phyloP scores from a whole-genome alignment of 2,888 invertebrate genomes.

The Macaria notata region DNA sequence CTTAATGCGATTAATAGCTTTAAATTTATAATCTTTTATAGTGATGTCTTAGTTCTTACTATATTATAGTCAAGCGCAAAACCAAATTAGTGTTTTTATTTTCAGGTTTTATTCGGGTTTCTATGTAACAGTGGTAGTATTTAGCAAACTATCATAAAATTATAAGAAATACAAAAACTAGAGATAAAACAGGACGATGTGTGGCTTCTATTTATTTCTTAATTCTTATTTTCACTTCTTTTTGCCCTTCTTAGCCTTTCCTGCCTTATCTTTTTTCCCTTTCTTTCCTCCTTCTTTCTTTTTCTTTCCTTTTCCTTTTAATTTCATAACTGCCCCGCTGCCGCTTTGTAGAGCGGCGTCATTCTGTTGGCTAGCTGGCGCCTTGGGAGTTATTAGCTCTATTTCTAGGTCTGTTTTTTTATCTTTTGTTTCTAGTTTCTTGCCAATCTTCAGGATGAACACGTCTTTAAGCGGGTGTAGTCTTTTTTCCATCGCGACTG shows the following conservation, averaged over 20 bases:
- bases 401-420: slow-evolving; percentile 76
- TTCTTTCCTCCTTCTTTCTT: slow-evolving; percentile 37
- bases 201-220: too few species aligned
- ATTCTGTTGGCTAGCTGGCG: slow-evolving; percentile 43
- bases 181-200: too few species aligned
- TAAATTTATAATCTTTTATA: too few species aligned
- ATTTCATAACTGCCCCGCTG: slow-evolving; percentile 40
- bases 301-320: slow-evolving; percentile 35
- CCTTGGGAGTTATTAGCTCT: slow-evolving; percentile 71
- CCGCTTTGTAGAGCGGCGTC: slow-evolving; percentile 56
- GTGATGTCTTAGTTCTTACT: too few species aligned
- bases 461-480: slow-evolving; percentile 68
- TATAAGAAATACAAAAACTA: too few species aligned
- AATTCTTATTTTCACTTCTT: slow-evolving; percentile 36
- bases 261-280: slow-evolving; percentile 35
- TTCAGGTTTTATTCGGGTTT: too few species aligned
- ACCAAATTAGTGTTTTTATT: too few species aligned
- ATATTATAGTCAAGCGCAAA: too few species aligned
- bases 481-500: slow-evolving; percentile 66
- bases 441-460: slow-evolving; percentile 74
- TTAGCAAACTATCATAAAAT: too few species aligned
- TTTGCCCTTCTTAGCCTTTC: slow-evolving; percentile 36
- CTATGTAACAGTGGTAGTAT: too few species aligned
- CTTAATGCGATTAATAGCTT: too few species aligned
- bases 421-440: slow-evolving; percentile 71